Evolutionary conservation across 2,888 invertebrate species (phyloP), one percentile per base, ranked within the genome.

Genomic region (Euclidia mi): DNA sequence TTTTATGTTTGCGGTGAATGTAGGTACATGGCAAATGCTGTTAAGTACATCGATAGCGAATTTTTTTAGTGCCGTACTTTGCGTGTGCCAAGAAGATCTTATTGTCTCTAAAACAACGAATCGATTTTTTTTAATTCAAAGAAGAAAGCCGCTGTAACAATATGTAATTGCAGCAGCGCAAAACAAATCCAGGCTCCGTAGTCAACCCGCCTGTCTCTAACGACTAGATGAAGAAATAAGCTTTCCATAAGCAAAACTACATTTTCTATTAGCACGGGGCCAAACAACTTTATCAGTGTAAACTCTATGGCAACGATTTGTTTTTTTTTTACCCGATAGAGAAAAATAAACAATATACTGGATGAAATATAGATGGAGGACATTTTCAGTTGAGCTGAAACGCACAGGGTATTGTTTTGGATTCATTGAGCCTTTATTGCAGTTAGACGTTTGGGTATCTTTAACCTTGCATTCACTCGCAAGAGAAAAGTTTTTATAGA

Each of bases 211-310:
- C 70, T 66, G 73, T 55, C 53, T 72, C 79, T 74, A 71, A 71
- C 71, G 69, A 70, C 70, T 81, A 78, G 76, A 78, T 81, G 72
- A 76, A 78, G 71, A 78, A 78, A 78, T 79, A 81, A 84, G 78
- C 79, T 76, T 67, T 63, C 67, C 53, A 66, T 74, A 77, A 71
- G 71, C 62, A 71, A 73, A 73, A 60, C 65, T 71, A 65, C 56
- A 55, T 67, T 71, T 72, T 50, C 60, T 59, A 59, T 45, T 66
- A 48, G 53, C 53, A 66, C 41, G 17, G 43, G 58, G 42, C 55
- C 53, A 72, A 71, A 66, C 58, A 64, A 69, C 51, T 66, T 65
- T 65, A 60, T 56, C 56, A 69, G 49, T 31, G 58, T 60, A 56
- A 59, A 65, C 41, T 62, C 62, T 61, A 73, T 71, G 56, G 63